Base-by-base conservation (phyloP, 2,797 vertebrate genomes). In the Todus mexicanus region DNA sequence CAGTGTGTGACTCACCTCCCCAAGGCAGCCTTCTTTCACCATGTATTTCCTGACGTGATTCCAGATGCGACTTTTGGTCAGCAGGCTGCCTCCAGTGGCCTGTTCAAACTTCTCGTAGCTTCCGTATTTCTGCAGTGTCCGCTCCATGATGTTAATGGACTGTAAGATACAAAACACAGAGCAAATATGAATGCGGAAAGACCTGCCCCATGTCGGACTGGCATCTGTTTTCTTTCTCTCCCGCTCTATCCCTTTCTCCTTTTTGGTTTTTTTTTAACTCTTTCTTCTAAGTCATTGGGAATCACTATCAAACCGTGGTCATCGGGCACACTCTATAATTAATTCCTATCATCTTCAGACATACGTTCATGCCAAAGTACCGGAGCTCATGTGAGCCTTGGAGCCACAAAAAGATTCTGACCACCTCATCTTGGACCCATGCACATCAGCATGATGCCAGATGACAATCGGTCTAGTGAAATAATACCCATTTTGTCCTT, bases 51-150 rank as follows among this genome's bases (percentile, higher is more conserved):
- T 98, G 74, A 99, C 98, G 0, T 98, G 98, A 84, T 97, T 97
- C 98, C 98, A 98, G 97, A 99, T 99, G 51, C 98, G 98, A 38
- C 97, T 97, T 95, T 98, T 99, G 92, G 98, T 97, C 27, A 99
- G 97, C 61, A 99, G 96, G 94, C 96, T 98, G 43, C 99, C 99
- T 38, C 98, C 99, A 0, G 98, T 99, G 70, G 98, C 98, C 95
- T 98, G 98, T 77, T 99, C 99, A 95, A 99, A 99, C 40, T 96
- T 98, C 95, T 99, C 99, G 50, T 99, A 99, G 96, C 97, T 99
- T 80, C 99, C 98, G 1, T 99, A 99, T 86, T 98, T 98, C 94
- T 98, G 97, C 95, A 99, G 84, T 3, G 98, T 98, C 76, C 98
- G 92, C 87, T 98, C 98, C 98, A 99, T 98, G 73, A 99, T 99